Base-by-base conservation (phyloP, 92 coral and sea anemone genomes). In the Hydrozoanthus gracilis region DNA sequence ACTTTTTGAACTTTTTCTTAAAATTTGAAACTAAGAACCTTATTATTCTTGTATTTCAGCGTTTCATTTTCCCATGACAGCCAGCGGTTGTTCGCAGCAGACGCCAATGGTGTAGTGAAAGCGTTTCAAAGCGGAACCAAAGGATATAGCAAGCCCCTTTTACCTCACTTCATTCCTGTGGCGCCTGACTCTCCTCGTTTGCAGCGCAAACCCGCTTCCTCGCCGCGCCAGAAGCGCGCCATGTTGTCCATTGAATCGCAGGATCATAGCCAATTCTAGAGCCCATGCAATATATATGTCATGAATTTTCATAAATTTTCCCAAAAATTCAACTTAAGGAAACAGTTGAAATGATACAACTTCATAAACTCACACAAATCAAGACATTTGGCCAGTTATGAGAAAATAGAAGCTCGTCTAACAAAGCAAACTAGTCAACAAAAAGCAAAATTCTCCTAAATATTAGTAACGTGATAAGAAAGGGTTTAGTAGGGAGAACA, bases 161-260 rank as follows among this genome's bases (percentile, higher is more conserved):
- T 47, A 48, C 85, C 85, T 39, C 35, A 80, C 9, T 45, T 80
- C 64, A 80, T 80, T 17, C 85, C 74, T 8, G 69, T 52, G 4
- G 72, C 85, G 39, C 85, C 85, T n/a, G 61, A 65, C 85, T 60
- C 85, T 15, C 85, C 85, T 80, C 85, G 85, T 74, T 9, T 20
- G 72, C 85, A 80, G 69, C 74, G 60, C 62, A 80, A 66, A 20
- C 74, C 61, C 74, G 62, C 74, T 6, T 74, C 35, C 74, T 80
- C 85, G 13, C 85, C 85, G 46, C 60, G 85, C 44, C 1, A 46
- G 47, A 65, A 58, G 83, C 83, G 71, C 71, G n/a, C 71, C 7
- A 60, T 39, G 51, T 16, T 65, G 58, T 80, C 85, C 5, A 73
- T 64, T 17, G 85, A 68, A 27, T 17, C 45, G 39, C 39, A 0